Evolutionary conservation across 2,888 invertebrate genomes (phyloP), one percentile per base, ranked within the genome.

Genomic region (Dioctria linearis): DNA sequence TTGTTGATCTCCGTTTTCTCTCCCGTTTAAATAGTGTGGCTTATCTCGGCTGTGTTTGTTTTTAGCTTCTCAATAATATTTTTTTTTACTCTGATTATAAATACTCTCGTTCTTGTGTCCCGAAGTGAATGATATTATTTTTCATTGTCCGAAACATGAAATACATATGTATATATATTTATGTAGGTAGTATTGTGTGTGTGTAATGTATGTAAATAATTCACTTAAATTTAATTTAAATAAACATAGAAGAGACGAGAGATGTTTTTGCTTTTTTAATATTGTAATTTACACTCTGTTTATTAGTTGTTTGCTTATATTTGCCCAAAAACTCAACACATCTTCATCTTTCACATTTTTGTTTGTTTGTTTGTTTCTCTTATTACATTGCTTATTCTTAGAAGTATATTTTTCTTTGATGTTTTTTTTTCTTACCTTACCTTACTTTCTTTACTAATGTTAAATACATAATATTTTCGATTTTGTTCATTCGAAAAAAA

Each of bases 371-470:
- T 75, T 25, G 25, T 25, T 25, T 25, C 25, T 25, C 25, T 25
- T 73, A 73, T 73, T 73, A 73, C 73, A 57, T 51, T 51, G 73
- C 57, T 73, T 59, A 75, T 61, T 43, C 46, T 61, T 71, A 54
- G 43, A 67, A 46, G 43, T 67, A 25, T 49, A 43, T 67, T 43
- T 46, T 43, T 25, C 25, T 46, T 46, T 46, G 5, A 46, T 6
- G 8, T 46, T 5, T 46, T 46, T 46, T 46, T 54, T 54, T 67
- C 43, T 43, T 67, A 67, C 43, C 51, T 71, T 46, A 8, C 37
- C 71, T 71, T 71, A 71, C 5, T 9, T 71, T 54, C 13, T 46
- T 39, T 13, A 49, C 54, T 51, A 54, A 71, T 49, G 37, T 49
- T 71, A 71, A 71, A 71, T 75, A 75, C 46, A 75, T 11, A 25